Base-by-base conservation (phyloP, 2,888 invertebrate species). In the Cephus rjabovi region DNA sequence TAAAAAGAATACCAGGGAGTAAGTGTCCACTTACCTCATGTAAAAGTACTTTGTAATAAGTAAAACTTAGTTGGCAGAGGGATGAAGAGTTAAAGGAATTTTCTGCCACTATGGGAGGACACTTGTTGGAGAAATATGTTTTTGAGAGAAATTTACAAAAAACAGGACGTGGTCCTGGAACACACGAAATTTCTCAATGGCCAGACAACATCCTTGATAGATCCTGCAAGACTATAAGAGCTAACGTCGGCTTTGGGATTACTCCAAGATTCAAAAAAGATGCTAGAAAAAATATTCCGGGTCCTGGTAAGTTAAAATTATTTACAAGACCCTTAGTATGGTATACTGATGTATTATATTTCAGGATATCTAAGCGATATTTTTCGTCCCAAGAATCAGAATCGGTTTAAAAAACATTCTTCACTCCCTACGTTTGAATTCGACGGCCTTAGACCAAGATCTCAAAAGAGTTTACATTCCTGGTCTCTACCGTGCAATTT, bases 311-410 rank as follows among this genome's bases (percentile, higher is more conserved):
- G 15, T 33, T 35, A 9, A 31, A 37, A 11, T 30, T 71, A 11
- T 71, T 71, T 71, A 71, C 31, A 71, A 71, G 11, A 15, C 0
- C 15, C 12, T 30, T 30, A 23, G 23, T 12, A 0, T 71, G 34
- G 30, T 30, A 15, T 11, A 3, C 12, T 33, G 23, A 71, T 11
- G n/a, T n/a, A 23, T 34, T 6, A 1, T 75, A 1, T 33, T 75
- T 15, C 76, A 86, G 87, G 86, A 11, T 84, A 85, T 75, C 82
- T 81, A 0, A 73, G 79, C 37, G 79, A 80, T 78, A 86, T 86
- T 12, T 86, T 79, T 75, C 79, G 82, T 56, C 85, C 81, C 31
- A 56, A 84, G n/a, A 85, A 86, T 2, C 40, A 80, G n/a, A 83
- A 80, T 15, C 79, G 76, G 74, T 74, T 76, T 2, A 76, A 79